A percentile compares a stretch with the other conserved stretches of the same genome.
Conservation (phyloP, 1,140 invertebrate species). For the Brachionus angularis region DNA sequence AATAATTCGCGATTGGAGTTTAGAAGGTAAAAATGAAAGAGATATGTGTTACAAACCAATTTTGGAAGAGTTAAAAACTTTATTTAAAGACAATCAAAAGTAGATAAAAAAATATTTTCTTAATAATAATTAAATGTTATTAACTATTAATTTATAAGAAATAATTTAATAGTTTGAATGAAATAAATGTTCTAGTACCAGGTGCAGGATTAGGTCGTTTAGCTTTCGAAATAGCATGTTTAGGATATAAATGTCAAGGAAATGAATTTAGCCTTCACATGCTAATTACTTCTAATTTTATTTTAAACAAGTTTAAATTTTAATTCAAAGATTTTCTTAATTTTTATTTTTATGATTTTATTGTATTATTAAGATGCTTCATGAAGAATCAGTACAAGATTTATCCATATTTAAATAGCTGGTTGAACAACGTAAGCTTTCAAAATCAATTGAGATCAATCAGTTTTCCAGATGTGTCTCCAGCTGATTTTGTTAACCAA, state of each 20-base stretch:
- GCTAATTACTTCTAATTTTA: conserved; percentile 90
- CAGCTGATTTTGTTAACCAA: conserved; percentile 61
- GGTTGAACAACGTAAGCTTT: conserved; percentile 76
- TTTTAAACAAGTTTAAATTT: conserved; percentile 86
- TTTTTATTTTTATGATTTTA: background rate
- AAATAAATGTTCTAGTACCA: conserved; percentile 79
- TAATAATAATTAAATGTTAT: background rate
- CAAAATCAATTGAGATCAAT: conserved; percentile 74
- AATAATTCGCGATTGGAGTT: conserved; percentile 89
- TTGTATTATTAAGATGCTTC: conserved; percentile 60
- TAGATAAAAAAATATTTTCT: conserved; percentile 45
- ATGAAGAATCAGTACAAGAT: conserved; percentile 65
- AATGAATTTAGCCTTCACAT: conserved; percentile 97
- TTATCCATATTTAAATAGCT: conserved; percentile 90
- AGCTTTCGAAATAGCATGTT: conserved; percentile 82
- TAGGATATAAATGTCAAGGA: conserved; percentile 85
- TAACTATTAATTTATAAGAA: background rate
- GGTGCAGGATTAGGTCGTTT: conserved; percentile 88
- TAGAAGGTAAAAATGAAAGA: conserved; percentile 74
- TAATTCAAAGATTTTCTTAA: conserved; percentile 44
- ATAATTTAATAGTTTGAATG: conserved; percentile 55
- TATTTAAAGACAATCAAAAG: conserved; percentile 64
- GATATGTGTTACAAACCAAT: conserved; percentile 84
- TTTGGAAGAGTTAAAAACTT: conserved; percentile 71
- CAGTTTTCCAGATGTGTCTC: conserved; percentile 81